Percentiles rank a stretch among this genome's conserved stretches.
phyloP scores from a whole-genome alignment of 2,888 invertebrate genomes.

The Synergus gifuensis region DNA sequence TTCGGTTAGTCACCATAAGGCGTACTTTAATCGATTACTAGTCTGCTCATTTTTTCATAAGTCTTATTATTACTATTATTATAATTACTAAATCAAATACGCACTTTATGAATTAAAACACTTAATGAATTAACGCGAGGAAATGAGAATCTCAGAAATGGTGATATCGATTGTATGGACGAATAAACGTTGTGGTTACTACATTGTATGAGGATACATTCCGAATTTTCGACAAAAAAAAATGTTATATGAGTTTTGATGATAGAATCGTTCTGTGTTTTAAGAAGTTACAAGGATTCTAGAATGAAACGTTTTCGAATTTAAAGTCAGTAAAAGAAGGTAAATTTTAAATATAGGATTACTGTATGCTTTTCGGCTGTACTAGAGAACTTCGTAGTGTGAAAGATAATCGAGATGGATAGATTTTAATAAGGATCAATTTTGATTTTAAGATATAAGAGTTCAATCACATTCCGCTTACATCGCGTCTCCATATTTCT shows the following conservation, averaged over 20 bases:
- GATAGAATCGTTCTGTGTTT: slow-evolving; percentile 21
- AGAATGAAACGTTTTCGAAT: slow-evolving; percentile 30
- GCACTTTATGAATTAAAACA: slow-evolving; percentile 6
- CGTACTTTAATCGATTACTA: slow-evolving; percentile 29
- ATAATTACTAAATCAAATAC: slow-evolving; percentile 9
- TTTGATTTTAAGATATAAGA: slow-evolving; percentile 28
- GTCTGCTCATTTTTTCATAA: slow-evolving; percentile 34
- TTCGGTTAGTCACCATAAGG: too few species aligned
- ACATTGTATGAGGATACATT: background rate
- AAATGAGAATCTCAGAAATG: background rate
- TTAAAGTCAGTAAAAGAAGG: slow-evolving; percentile 31
- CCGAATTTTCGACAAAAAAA: slow-evolving; percentile 5
- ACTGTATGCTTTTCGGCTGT: slow-evolving; percentile 40
- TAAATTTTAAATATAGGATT: slow-evolving; percentile 31
- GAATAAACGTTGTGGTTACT: slow-evolving; percentile 29
- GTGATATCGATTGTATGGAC: slow-evolving; percentile 14
- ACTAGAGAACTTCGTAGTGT: slow-evolving; percentile 25
- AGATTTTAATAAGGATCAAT: slow-evolving; percentile 33
- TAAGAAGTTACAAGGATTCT: slow-evolving; percentile 8
- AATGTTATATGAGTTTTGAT: background rate
- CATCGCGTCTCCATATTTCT: slow-evolving; percentile 40
- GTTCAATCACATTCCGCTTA: slow-evolving; percentile 39
- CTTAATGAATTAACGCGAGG: background rate
- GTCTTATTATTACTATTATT: slow-evolving; percentile 20
- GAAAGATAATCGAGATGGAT: slow-evolving; percentile 33